Evolutionary conservation across 2,113 vertebrate genomes (phyloP).

Genomic region (Lasiurus borealis): DNA sequence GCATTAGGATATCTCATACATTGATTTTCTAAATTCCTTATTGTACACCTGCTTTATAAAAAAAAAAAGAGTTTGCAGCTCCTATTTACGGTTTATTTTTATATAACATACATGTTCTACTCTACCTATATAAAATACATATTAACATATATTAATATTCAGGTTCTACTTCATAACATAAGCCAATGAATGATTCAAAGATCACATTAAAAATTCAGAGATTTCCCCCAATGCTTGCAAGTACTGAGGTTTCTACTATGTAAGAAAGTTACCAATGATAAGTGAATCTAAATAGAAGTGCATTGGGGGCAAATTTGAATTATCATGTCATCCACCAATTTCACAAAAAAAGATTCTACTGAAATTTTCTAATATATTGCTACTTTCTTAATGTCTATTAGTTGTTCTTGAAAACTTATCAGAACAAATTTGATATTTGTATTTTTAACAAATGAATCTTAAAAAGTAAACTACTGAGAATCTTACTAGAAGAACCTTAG

Average conservation of each 20-base stretch:
- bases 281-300: neutral
- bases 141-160: neutral
- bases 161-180: neutral
- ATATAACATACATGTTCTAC: neutral
- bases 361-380: neutral
- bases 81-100: neutral
- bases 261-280: neutral
- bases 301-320: neutral
- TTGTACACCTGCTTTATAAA: neutral
- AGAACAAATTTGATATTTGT: neutral
- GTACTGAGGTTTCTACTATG: neutral
- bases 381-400: neutral
- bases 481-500: neutral
- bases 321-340: neutral
- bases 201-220: neutral
- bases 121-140: neutral
- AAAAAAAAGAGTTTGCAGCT: neutral
- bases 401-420: neutral
- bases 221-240: neutral
- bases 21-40: neutral
- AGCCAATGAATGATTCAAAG: neutral
- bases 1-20: neutral
- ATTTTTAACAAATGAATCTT: conserved; percentile 16
- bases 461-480: neutral
- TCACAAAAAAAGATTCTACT: neutral